A percentile compares a stretch with the other conserved stretches of the same genome.
Evolutionary conservation across 2,113 vertebrate species (phyloP).

Genomic region (Polypterus senegalus): DNA sequence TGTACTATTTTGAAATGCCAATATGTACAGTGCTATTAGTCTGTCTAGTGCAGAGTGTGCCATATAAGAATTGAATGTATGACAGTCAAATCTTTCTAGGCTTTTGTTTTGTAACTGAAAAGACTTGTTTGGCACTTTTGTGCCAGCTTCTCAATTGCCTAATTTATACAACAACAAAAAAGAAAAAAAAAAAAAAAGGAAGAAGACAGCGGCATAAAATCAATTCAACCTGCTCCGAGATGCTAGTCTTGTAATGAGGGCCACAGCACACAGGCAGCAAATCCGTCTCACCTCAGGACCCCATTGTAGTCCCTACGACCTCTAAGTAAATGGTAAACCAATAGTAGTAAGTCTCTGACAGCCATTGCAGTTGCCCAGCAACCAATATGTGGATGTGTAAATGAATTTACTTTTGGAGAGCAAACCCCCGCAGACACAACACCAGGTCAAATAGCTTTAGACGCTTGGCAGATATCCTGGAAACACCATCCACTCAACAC

Average conservation of each 20-base stretch:
- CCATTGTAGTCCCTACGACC: conserved; percentile 21
- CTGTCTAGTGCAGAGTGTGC: too few species aligned
- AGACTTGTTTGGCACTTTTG: conserved; percentile 1
- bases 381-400: conserved; percentile 7
- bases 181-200: background rate
- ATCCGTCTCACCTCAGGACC: conserved; percentile 7
- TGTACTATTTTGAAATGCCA: too few species aligned
- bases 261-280: conserved; percentile 8
- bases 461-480: background rate
- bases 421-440: conserved; percentile 12
- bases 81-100: background rate
- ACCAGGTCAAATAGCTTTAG: background rate
- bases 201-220: conserved; percentile 1
- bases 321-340: conserved; percentile 28
- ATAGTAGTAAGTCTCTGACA: conserved; percentile 31
- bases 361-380: conserved; percentile 33
- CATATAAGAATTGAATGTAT: too few species aligned
- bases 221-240: conserved; percentile 4
- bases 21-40: too few species aligned
- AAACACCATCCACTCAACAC: background rate
- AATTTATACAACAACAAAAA: conserved; percentile 3
- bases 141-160: background rate
- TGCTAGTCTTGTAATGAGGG: background rate
- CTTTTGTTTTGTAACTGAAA: background rate
- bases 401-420: conserved; percentile 17